Evolutionary conservation across 2,113 vertebrate species (phyloP), one percentile per base, ranked within the genome.

Genomic region (Bambusicola thoracicus): DNA sequence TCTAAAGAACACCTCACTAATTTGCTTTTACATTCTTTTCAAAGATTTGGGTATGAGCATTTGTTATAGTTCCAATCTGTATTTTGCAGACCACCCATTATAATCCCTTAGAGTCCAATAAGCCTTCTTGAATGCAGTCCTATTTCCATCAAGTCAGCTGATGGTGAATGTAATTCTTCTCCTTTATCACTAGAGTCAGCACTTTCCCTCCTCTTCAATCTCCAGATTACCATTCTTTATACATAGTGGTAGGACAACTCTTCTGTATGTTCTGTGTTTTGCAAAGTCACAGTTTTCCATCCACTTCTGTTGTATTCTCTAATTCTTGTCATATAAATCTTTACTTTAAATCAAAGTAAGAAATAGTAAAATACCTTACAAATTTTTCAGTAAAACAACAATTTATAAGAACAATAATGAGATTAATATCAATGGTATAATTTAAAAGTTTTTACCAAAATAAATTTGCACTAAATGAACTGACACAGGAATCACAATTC

Each of bases 21-120:
- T 73, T 79, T 88, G 41, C 27, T 55, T 79, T 85, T 53, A 41
- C 30, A 18, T 65, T 68, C 16, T 63, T 62, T 59, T 75, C 63
- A 40, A 70, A 81, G 66, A 79, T 16, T 85, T 65, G 46, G 17
- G 3, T 65, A 36, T 65, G 65, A 80, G 41, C 51, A 41, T 74
- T 43, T 67, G 29, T 38, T 74, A 3, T 46, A 70, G 17, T 89
- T 73, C 59, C 44, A 43, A 30, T 61, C 67, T 85, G n/a, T 48
- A 34, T 92, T 81, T 89, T 85, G 44, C 62, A 66, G 70, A 94
- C 73, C 48, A 62, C 14, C 20, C 20, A 55, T 89, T 89, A 65
- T 34, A 78, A 41, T 87, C 74, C n/a, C 77, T 94, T 91, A 4
- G 85, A 95, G 70, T 87, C 43, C 49, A 66, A 20, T 93, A 89